Evolutionary conservation across 2,888 invertebrate genomes (phyloP), one percentile per base, ranked within the genome.

Genomic region (Oeneis ivallda): DNA sequence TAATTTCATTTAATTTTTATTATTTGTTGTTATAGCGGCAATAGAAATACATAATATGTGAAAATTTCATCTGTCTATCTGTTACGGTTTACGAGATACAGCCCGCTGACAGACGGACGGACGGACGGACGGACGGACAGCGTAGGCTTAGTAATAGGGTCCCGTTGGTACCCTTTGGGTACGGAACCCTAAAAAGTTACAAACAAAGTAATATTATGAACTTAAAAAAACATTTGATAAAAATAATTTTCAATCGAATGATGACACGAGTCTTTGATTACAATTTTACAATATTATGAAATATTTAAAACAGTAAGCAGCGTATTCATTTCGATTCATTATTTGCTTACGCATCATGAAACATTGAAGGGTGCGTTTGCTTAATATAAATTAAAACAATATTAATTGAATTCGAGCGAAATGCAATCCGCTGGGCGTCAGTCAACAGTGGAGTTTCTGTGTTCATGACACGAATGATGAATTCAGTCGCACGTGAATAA

Each of bases 381-480:
- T 70, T 69, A 69, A 68, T 66, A 65, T 70, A 69, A 69, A 72
- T 72, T 70, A 70, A 67, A 70, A 70, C 69, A 70, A 70, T 70
- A 67, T 72, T 73, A 72, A 69, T 71, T 72, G 66, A 70, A 72
- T 70, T 69, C 57, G 39, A 53, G 62, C 59, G 61, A 71, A 67
- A 71, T 70, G 65, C 62, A 67, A 66, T 53, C 57, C 69, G 61
- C 17, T 17, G 59, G 64, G 66, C 64, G 64, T 64, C 64, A 62
- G 66, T 66, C 64, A 66, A 64, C 64, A 63, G 68, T 70, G 70
- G 52, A 62, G 66, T 68, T 60, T 56, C 67, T 64, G 52, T 62
- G 57, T 56, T 60, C 52, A 45, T 62, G 64, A 60, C 56, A 45
- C 64, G 10, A 62, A 39, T 65, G 62, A 68, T 68, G 56, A 53